Evolutionary conservation across 2,888 invertebrate species (phyloP).

Genomic region (Lomographa bimaculata): DNA sequence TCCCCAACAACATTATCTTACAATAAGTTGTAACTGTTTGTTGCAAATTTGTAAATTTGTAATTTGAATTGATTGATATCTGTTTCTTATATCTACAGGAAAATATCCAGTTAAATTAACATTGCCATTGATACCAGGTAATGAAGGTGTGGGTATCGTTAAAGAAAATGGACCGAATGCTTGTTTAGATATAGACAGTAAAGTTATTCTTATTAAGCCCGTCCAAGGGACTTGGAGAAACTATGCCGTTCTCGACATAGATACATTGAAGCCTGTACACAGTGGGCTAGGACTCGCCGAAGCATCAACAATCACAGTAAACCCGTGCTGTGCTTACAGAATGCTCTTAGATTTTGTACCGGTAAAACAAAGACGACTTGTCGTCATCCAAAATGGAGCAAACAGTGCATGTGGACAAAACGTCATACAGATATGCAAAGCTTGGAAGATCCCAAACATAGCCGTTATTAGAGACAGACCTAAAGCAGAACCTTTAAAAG

Average conservation of each 20-base stretch:
- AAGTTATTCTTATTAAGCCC: constrained; percentile 90
- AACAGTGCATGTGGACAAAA: constrained; percentile 98
- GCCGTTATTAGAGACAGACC: constrained; percentile 94
- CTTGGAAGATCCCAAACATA: constrained; percentile 90
- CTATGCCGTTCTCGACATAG: constrained; percentile 84
- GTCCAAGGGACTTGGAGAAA: constrained; percentile 95
- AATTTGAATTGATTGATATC: constrained; percentile 37
- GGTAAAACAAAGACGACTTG: constrained; percentile 86
- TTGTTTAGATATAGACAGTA: constrained; percentile 86
- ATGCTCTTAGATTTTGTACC: constrained; percentile 95
- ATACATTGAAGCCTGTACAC: constrained; percentile 87
- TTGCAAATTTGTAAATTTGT: too few relatives aligned
- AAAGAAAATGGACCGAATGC: constrained; percentile 86
- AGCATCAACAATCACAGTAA: constrained; percentile 95
- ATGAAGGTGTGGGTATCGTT: constrained; percentile 96
- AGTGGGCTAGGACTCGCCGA: constrained; percentile 87
- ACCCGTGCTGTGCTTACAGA: constrained; percentile 98
- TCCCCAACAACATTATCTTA: too few relatives aligned
- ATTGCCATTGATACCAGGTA: constrained; percentile 96
- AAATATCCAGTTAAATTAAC: constrained; percentile 83
- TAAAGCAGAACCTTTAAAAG: constrained; percentile 82
- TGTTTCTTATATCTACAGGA: constrained; percentile 52
- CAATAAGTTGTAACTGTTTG: too few relatives aligned
- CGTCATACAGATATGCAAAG: constrained; percentile 95
- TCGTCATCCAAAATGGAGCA: constrained; percentile 98